Conservation (phyloP, 1,140 invertebrate species). For the Pygmarrhopalites habei region DNA sequence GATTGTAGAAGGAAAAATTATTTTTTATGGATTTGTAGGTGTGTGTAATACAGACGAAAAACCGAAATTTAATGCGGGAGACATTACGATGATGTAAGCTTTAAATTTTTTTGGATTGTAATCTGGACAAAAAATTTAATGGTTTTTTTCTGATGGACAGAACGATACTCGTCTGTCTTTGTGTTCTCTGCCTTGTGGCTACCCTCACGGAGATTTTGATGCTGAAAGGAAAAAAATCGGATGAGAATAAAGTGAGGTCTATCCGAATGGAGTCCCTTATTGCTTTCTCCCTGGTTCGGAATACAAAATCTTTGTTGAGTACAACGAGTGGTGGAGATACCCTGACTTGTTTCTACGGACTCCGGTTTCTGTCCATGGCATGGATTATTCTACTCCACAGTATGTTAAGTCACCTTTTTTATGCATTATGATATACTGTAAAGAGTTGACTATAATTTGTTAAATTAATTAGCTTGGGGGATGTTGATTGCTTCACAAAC, state of each 20-base stretch:
- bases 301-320: conserved; percentile 43
- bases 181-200: no score
- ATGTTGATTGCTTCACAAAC: neutral
- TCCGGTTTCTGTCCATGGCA: conserved; percentile 47
- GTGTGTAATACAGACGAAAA: conserved; percentile 6
- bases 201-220: no score
- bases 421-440: neutral
- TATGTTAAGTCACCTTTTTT: neutral
- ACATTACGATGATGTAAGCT: conserved; percentile 13
- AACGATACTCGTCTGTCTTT: no score
- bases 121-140: no score
- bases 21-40: no score
- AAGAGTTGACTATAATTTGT: no score
- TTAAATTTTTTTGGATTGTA: no score
- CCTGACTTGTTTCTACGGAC: conserved; percentile 42
- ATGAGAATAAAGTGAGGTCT: no score
- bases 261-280: conserved; percentile 2
- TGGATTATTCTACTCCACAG: conserved; percentile 51
- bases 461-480: no score
- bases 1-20: no score
- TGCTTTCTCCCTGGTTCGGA: conserved; percentile 44
- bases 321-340: conserved; percentile 36
- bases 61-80: neutral
- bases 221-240: no score
- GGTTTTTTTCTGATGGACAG: no score